Base-by-base conservation (phyloP, 1,140 invertebrate genomes). In the Drosophila triauraria region DNA sequence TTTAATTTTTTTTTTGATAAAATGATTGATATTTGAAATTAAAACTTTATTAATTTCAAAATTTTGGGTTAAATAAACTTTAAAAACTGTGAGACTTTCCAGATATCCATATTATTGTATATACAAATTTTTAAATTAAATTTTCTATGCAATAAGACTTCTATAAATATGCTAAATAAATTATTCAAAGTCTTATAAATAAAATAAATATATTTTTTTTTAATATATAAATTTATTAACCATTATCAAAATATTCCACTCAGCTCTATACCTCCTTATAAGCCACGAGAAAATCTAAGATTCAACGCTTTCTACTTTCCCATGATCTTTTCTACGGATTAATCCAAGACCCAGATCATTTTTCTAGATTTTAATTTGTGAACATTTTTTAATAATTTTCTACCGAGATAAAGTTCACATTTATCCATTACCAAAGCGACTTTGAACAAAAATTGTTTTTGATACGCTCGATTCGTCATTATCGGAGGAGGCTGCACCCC, bases 331-430 rank as follows among this genome's bases (percentile, higher is more conserved):
- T 60, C 30, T 10, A 15, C 17, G 12, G 67, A 50, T 71, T 42
- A 42, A 59, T 27, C 35, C 27, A 7, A 42, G 12, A 48, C 53
- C 44, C n/a, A 25, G 67, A 59, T 71, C 25, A 17, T 71, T 50
- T 27, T 10, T 32, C 13, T 15, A 13, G 9, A 58, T 59, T 72
- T 59, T 59, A 72, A 50, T 71, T 71, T n/a, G 67, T 68, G 25
- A 77, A 23, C 38, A 30, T 75, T 75, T 60, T 74, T 61, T 61
- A 78, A 78, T 69, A 63, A 69, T 78, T 77, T 76, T 56, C 40
- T 13, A n/a, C 25, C 20, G 6, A 46, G 74, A 67, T 76, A 76
- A 76, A 47, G 32, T 67, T 53, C 61, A 76, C 40, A 76, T 76
- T 76, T 65, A 76, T 76, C 75, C 63, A 78, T 78, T 77, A 78